Evolutionary conservation across 2,113 vertebrate species (phyloP).

Genomic region (Psittacara wagleri): DNA sequence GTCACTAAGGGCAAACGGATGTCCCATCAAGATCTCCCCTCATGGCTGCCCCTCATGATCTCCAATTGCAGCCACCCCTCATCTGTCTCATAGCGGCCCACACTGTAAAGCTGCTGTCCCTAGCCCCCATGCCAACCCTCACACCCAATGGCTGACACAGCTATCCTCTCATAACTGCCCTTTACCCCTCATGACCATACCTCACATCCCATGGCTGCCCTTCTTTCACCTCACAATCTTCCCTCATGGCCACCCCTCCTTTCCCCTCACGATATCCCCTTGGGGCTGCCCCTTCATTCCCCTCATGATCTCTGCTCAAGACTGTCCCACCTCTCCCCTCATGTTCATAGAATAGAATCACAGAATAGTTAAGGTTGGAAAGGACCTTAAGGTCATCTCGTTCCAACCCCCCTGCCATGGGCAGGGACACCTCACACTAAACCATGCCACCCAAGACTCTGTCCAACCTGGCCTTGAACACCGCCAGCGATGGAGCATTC

Average conservation of each 20-base stretch:
- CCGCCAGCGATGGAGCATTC: no score
- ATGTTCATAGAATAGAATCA: no score
- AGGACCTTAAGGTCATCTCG: no score
- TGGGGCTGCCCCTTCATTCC: neutral
- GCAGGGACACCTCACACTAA: no score
- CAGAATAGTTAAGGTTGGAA: no score
- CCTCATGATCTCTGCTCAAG: neutral
- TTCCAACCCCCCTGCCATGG: no score
- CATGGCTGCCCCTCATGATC: neutral
- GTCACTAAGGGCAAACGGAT: neutral
- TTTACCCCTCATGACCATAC: neutral
- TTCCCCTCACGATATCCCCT: neutral
- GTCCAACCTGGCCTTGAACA: no score
- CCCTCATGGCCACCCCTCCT: neutral
- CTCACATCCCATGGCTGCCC: neutral
- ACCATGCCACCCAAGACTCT: no score
- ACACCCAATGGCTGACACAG: neutral
- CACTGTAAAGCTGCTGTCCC: neutral
- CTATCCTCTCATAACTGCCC: neutral
- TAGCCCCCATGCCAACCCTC: neutral
- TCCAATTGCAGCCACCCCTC: neutral
- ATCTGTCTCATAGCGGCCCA: neutral
- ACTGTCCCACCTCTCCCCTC: no score
- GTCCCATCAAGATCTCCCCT: neutral
- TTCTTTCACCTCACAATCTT: neutral